Evolutionary conservation across 37 sponge, comb jelly and placozoan species (phyloP).

Genomic region (Agelas oroides): DNA sequence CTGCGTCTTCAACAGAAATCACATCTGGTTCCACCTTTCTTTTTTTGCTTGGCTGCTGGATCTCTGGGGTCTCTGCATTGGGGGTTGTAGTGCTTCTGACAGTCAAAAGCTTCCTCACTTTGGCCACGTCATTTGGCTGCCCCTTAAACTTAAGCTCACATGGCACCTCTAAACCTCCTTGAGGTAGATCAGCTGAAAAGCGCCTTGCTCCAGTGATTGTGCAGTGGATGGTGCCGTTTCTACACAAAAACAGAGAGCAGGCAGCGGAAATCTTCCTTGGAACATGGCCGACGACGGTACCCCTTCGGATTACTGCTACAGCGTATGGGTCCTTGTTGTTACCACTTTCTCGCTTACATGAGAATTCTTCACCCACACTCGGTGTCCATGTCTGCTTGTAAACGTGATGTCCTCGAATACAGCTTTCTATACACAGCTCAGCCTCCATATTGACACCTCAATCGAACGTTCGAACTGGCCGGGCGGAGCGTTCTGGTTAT

Average conservation of each 20-base stretch:
- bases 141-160: slow-evolving; percentile 20
- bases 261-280: slow-evolving; percentile 45
- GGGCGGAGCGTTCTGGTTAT: no score
- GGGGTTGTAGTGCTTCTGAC: neutral
- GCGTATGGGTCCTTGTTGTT: slow-evolving; percentile 31
- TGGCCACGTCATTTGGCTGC: neutral
- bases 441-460: no score
- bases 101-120: slow-evolving; percentile 28
- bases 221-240: slow-evolving; percentile 24
- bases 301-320: slow-evolving; percentile 18
- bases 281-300: slow-evolving; percentile 26
- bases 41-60: neutral
- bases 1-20: neutral
- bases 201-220: slow-evolving; percentile 22
- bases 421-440: neutral
- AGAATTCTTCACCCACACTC: slow-evolving; percentile 10
- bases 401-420: slow-evolving; percentile 35
- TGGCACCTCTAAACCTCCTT: slow-evolving; percentile 48
- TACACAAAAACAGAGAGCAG: slow-evolving; percentile 24
- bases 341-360: slow-evolving; percentile 11
- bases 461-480: no score
- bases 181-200: slow-evolving; percentile 30
- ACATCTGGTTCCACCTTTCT: neutral
- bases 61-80: neutral
- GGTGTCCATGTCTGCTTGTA: slow-evolving; percentile 35